Percentiles rank a stretch among this genome's conserved stretches.
Evolutionary conservation across 2,888 invertebrate genomes (phyloP).

Genomic region (Chouioia cunea): DNA sequence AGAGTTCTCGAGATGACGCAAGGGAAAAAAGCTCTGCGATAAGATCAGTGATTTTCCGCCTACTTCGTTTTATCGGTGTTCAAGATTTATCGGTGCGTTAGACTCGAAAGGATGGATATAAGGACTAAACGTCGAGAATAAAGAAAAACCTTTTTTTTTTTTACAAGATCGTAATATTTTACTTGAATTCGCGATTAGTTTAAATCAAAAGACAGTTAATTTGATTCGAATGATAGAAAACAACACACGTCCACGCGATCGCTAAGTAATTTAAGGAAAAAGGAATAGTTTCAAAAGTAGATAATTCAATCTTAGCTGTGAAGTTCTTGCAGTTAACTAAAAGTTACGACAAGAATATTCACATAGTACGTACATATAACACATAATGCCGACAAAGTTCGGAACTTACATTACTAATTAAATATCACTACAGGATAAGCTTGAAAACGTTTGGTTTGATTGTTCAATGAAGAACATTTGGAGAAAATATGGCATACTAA

Average conservation of each 20-base stretch:
- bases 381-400: conserved; percentile 54
- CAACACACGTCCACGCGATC: conserved; percentile 45
- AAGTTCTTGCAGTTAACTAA: too few species aligned
- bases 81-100: conserved; percentile 20
- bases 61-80: conserved; percentile 24
- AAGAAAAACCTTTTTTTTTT: too few species aligned
- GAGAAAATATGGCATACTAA: conserved; percentile 23
- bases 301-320: too few species aligned
- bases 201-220: conserved; percentile 13
- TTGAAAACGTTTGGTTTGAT: conserved; percentile 61
- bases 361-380: conserved; percentile 30
- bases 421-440: conserved; percentile 67
- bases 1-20: too few species aligned
- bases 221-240: conserved; percentile 24
- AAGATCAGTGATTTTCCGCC: conserved; percentile 32
- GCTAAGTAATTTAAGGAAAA: neutral
- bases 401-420: conserved; percentile 57
- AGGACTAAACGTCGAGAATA: neutral
- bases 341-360: neutral
- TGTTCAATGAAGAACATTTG: too few species aligned
- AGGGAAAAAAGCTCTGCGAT: conserved; percentile 17
- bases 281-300: too few species aligned
- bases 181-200: conserved; percentile 12
- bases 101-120: neutral
- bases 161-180: neutral